Base-by-base conservation (phyloP, 2,797 vertebrate species). In the Squalus acanthias region DNA sequence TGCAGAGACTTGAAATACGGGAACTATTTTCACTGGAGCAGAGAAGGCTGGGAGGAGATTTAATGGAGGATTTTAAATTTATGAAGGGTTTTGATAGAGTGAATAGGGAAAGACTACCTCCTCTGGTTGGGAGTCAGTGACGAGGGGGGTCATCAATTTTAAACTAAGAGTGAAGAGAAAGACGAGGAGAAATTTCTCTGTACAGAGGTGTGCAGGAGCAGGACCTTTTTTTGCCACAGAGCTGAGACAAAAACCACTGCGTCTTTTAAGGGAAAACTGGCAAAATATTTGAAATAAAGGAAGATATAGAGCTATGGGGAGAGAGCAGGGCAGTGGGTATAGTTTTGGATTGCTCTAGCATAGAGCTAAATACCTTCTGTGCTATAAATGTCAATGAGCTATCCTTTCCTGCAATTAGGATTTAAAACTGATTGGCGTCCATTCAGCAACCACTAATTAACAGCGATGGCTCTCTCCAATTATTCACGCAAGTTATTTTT, bases 401-500 rank as follows among this genome's bases (percentile, higher is more conserved):
- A 93, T 93, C 0, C 4, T 67, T 93, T 67, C 63, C 33, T 39
- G 33, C 60, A 65, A 20, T 69, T 33, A 67, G 10, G 17, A 10
- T 69, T 67, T 22, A 93, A 76, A 95, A 95, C 91, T 67, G 26
- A 60, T 60, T 33, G 29, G 60, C 29, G 4, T 57, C 12, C 6
- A n/a, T 69, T 46, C 39, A 46, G 39, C n/a, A 69, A 12, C n/a
- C 20, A 67, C 20, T 22, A 39, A 12, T 39, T 39, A 69, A 46
- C 17, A 46, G 8, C 20, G 8, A 46, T 24, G n/a, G 91, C 65
- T 93, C 22, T 69, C 89, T 63, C 57, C 20, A 93, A 67, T 69
- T 46, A 69, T n/a, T 46, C n/a, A 20, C 2, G 20, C 8, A 69
- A 22, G 0, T 20, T 93, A 17, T 33, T 57, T 63, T 97, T 98